These are phyloP conservation scores for Illadopsis cleaveri DNA, from an alignment of 2,113 vertebrate genomes.

Conservation along the genomic window DNA sequence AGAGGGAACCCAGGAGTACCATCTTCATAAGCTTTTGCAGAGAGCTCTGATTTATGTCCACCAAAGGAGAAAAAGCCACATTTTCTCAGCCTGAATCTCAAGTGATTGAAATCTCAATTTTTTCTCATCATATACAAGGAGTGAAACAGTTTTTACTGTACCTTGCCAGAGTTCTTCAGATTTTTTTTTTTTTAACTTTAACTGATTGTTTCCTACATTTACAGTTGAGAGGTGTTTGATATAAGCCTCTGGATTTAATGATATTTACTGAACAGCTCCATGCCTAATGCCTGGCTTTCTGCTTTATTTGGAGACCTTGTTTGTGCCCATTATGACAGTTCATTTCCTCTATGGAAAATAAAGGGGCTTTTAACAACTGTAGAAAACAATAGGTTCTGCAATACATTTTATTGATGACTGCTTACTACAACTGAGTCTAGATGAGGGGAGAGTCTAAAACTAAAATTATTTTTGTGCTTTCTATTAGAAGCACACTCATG, in stretches of 20 bases:
- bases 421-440: neutral
- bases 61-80: neutral
- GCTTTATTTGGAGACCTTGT: neutral
- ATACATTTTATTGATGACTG: neutral
- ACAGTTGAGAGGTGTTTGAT: neutral
- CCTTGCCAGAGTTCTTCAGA: neutral
- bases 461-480: neutral
- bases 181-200: neutral
- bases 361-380: neutral
- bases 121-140: accelerated
- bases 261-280: neutral
- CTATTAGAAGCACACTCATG: neutral
- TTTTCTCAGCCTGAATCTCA: neutral
- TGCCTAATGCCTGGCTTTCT: neutral
- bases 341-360: neutral
- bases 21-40: neutral
- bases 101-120: neutral
- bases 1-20: neutral
- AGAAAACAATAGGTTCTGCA: neutral
- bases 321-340: neutral
- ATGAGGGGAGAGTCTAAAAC: neutral
- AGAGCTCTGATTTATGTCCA: neutral
- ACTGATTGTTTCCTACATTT: neutral
- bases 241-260: neutral
- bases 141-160: neutral